Conservation (phyloP, 2,113 vertebrate genomes). For the Laterallus jamaicensis region DNA sequence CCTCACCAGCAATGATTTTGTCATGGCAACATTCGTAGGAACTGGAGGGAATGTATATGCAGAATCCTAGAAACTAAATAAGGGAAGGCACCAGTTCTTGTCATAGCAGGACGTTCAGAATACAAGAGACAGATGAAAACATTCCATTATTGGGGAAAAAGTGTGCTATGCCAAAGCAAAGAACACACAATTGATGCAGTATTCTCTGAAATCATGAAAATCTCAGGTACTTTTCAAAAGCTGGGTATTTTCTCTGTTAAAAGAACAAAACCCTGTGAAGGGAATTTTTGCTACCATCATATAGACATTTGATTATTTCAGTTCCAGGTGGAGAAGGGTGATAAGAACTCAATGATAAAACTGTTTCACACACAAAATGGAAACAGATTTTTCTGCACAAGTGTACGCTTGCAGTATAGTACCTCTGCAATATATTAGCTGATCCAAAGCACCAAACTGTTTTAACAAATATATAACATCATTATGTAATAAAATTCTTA, state of each 20-base stretch:
- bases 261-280: neutral
- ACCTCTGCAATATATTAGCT: neutral
- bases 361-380: neutral
- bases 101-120: neutral
- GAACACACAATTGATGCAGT: neutral
- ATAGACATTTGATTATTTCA: neutral
- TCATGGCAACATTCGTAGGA: neutral
- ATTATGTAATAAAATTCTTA: neutral
- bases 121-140: neutral
- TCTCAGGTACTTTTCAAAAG: neutral
- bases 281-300: neutral
- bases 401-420: neutral
- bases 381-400: neutral
- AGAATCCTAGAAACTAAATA: neutral
- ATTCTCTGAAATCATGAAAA: neutral
- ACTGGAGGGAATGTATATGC: neutral
- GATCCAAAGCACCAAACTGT: neutral
- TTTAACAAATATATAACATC: neutral
- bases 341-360: neutral
- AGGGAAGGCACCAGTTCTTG: neutral
- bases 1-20: neutral
- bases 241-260: neutral
- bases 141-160: neutral
- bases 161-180: neutral
- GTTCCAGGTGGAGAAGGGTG: neutral